Evolutionary conservation across 2,797 vertebrate species (phyloP), one percentile per base, ranked within the genome.

Genomic region (Lagorchestes hirsutus): DNA sequence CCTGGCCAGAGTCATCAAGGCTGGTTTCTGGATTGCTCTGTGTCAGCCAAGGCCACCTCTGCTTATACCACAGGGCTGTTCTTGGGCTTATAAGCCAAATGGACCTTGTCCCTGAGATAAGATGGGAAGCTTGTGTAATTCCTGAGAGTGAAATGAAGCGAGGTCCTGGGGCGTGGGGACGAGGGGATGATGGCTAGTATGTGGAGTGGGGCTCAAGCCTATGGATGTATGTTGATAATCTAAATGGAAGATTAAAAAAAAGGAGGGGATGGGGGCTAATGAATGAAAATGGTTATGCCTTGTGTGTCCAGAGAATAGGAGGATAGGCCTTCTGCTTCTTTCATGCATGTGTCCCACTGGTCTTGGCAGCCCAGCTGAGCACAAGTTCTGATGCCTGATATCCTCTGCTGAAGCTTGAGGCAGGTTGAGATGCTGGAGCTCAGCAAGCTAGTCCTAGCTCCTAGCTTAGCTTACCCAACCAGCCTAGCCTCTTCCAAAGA

Each of bases 11-110:
- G 27, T 56, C 93, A n/a, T 46, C 54, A 91, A 95, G 92, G 24
- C 0, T 12, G 82, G 93, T 90, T 92, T 96, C 93, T 46, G 24
- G 97, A 55, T 0, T 0, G 18, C 31, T 12, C 52, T 5, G 0
- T 6, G 0, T 0, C 0, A 5, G 74, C 40, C 0, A 0, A 82
- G n/a, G 82, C 40, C 0, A 67, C 95, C 90, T 50, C 22, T 46
- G 18, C 40, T 87, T 87, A 87, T 27, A 92, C 9, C 27, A 4
- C 1, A 0, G 74, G 94, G 57, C 93, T 95, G 93, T 67, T 87
- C 91, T 95, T 55, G 90, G 94, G 95, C 95, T 55, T 92, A 55
- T 67, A 97, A 95, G 95, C 57, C 93, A 50, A 91, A 29, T 11
- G 93, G 90, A 52, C 31, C 46, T 52, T 16, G 40, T 94, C 58